Conservation (phyloP, 1,140 invertebrate species). For the Andrena cerasifolii region DNA sequence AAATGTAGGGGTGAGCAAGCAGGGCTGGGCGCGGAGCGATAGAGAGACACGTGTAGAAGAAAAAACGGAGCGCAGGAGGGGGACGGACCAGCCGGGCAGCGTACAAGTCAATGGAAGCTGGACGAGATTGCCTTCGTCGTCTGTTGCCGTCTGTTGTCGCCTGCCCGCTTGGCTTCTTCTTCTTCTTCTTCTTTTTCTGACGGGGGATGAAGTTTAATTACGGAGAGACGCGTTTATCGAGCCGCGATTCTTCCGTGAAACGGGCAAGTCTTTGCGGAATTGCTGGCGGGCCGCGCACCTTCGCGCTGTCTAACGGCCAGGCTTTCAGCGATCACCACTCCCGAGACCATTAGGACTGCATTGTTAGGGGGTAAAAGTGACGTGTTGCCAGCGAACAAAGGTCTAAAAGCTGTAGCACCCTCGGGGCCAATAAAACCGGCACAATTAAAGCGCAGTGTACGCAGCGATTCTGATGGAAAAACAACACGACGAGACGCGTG, state of each 20-base stretch:
- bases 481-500: background rate
- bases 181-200: slow-evolving; percentile 44
- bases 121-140: slow-evolving; percentile 71
- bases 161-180: too few relatives aligned
- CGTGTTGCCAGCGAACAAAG: background rate
- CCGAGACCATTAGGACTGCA: too few relatives aligned
- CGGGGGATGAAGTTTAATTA: slow-evolving; percentile 58
- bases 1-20: background rate
- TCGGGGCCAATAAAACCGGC: background rate
- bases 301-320: too few relatives aligned
- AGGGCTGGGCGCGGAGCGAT: background rate
- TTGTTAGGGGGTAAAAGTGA: too few relatives aligned
- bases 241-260: background rate
- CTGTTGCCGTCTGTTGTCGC: slow-evolving; percentile 42
- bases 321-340: too few relatives aligned
- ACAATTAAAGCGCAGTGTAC: background rate
- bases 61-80: slow-evolving; percentile 4
- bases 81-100: slow-evolving; percentile 37
- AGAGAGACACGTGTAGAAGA: slow-evolving; percentile 52
- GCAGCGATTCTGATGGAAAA: background rate
- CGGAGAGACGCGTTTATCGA: slow-evolving; percentile 36
- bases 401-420: background rate
- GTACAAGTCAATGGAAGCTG: slow-evolving; percentile 65
- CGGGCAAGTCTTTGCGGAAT: background rate
- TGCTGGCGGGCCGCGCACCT: too few relatives aligned